Evolutionary conservation across 1,140 invertebrate species (phyloP).

Genomic region (Neodiprion fabricii): DNA sequence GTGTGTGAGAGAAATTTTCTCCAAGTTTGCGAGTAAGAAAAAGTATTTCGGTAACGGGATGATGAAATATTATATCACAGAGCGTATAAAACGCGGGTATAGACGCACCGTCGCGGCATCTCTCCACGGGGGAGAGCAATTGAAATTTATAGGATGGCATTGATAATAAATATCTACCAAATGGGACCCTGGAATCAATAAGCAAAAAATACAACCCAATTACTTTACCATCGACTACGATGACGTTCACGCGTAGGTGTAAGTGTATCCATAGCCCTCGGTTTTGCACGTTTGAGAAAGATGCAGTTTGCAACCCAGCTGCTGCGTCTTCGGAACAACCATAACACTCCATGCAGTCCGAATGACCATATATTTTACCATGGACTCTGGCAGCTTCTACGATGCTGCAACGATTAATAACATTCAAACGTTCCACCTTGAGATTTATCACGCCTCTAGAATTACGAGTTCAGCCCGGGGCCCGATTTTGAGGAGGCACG

Average conservation of each 20-base stretch:
- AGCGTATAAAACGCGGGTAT: too few species aligned
- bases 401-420: neutral
- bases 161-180: neutral
- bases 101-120: neutral
- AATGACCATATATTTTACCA: neutral
- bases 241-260: neutral
- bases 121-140: neutral
- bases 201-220: neutral
- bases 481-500: neutral
- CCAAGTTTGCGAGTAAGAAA: too few species aligned
- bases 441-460: neutral
- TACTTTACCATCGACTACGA: neutral
- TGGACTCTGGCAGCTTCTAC: neutral
- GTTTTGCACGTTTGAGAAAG: neutral
- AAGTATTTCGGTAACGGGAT: too few species aligned
- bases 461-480: constrained; percentile 1
- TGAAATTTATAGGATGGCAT: neutral
- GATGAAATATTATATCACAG: too few species aligned
- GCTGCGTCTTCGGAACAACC: neutral
- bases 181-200: neutral
- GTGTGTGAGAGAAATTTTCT: too few species aligned
- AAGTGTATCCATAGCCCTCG: neutral
- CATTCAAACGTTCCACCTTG: neutral
- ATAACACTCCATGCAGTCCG: neutral
- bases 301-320: neutral